A percentile compares a stretch with the other conserved stretches of the same genome.
phyloP scores from a whole-genome alignment of 2,113 vertebrate genomes.

The Solenodon paradoxus region DNA sequence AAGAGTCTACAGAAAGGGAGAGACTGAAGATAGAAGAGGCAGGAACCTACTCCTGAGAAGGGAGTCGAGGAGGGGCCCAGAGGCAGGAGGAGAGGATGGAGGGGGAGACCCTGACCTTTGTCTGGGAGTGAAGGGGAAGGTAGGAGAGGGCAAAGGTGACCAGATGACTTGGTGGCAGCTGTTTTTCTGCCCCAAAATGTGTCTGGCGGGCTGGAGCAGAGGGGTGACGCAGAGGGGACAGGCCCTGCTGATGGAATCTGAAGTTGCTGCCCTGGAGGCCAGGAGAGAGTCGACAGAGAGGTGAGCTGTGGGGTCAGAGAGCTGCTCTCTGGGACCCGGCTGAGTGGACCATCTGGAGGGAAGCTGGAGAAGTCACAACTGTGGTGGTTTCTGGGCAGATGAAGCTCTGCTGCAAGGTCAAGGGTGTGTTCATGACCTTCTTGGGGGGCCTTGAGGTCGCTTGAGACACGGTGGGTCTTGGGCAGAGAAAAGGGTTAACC shows the following conservation, averaged over 20 bases:
- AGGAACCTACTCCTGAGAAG: background rate
- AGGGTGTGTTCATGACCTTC: background rate
- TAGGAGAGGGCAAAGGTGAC: rapidly evolving
- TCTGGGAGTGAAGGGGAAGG: background rate
- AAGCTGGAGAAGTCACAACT: no score
- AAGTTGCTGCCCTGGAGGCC: background rate
- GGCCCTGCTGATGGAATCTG: no score
- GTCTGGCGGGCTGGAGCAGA: background rate
- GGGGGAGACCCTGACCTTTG: rapidly evolving
- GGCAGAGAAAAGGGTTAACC: no score
- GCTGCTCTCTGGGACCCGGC: background rate
- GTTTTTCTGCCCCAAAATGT: no score
- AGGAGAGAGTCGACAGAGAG: background rate
- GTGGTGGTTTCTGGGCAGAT: no score
- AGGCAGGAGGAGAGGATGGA: background rate
- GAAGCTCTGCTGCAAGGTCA: no score
- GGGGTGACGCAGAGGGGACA: background rate
- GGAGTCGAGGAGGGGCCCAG: background rate
- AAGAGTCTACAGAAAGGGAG: background rate
- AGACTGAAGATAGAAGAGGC: background rate
- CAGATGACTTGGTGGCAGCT: background rate
- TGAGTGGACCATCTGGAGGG: no score
- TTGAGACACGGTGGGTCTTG: background rate
- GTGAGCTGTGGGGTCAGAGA: background rate
- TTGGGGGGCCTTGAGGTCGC: background rate